Evolutionary conservation across 2,888 invertebrate species (phyloP).

Genomic region (Sympetrum striolatum): DNA sequence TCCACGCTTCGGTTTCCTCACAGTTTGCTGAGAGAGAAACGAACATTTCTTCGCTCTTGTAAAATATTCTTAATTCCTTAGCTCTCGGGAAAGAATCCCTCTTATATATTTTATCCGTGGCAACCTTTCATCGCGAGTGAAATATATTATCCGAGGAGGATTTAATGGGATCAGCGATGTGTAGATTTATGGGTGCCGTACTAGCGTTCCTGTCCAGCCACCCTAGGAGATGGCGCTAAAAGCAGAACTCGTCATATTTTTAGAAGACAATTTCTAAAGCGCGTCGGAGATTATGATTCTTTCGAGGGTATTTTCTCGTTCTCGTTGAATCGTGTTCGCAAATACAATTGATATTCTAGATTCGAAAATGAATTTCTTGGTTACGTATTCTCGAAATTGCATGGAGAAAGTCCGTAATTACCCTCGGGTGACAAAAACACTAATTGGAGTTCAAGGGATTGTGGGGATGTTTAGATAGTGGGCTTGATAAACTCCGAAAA

Average conservation of each 20-base stretch:
- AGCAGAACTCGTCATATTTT: not conserved
- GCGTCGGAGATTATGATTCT: no score
- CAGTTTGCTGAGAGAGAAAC: not conserved
- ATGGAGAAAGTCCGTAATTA: no score
- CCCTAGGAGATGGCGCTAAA: not conserved
- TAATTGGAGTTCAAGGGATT: no score
- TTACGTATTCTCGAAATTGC: no score
- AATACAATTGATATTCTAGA: no score
- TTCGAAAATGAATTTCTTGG: no score
- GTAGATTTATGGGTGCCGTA: conserved; percentile 3
- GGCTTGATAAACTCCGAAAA: no score
- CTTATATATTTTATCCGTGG: conserved; percentile 10
- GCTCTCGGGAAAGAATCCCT: not conserved
- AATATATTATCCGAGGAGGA: not conserved
- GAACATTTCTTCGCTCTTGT: not conserved
- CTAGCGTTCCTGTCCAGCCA: not conserved
- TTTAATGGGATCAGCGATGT: conserved; percentile 33
- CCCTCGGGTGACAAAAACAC: no score
- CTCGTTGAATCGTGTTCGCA: no score
- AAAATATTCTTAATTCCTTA: not conserved
- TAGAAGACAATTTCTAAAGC: not conserved
- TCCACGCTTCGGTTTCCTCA: no score
- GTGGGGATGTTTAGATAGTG: no score
- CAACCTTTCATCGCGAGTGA: conserved; percentile 13
- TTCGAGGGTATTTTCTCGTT: no score